A percentile compares a stretch with the other conserved stretches of the same genome.
phyloP scores from a whole-genome alignment of 2,113 vertebrate species.

The Athene cunicularia region DNA sequence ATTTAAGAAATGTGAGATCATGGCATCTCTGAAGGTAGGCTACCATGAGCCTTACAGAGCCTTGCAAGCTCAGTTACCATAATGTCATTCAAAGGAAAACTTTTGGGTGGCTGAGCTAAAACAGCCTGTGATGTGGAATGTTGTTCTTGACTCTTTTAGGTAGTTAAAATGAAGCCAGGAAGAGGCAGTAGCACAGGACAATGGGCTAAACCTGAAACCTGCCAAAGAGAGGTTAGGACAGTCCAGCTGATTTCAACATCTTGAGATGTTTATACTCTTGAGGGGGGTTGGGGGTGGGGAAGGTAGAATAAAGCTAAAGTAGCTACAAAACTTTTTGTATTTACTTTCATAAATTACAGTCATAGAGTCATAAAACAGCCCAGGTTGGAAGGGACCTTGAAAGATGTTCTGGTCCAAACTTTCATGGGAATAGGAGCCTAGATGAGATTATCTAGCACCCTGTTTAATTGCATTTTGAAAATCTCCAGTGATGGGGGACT shows the following conservation, averaged over 20 bases:
- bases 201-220: neutral
- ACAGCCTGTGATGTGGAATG: neutral
- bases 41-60: neutral
- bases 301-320: neutral
- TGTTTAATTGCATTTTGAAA: neutral
- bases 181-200: neutral
- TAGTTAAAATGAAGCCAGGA: neutral
- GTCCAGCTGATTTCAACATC: neutral
- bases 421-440: neutral
- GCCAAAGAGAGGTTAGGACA: neutral
- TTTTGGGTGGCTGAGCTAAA: neutral
- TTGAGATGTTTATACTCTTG: neutral
- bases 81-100: neutral
- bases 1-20: constrained; percentile 23
- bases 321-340: neutral
- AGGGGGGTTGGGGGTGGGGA: fast-evolving
- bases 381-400: neutral
- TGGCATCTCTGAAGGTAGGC: neutral
- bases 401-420: neutral
- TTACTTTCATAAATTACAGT: neutral
- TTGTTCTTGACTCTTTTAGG: neutral
- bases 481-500: neutral
- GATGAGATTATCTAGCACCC: neutral
- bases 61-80: neutral
- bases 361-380: neutral